Evolutionary conservation across 2,888 invertebrate species (phyloP), one percentile per base, ranked within the genome.

Genomic region (Tineola bisselliella): DNA sequence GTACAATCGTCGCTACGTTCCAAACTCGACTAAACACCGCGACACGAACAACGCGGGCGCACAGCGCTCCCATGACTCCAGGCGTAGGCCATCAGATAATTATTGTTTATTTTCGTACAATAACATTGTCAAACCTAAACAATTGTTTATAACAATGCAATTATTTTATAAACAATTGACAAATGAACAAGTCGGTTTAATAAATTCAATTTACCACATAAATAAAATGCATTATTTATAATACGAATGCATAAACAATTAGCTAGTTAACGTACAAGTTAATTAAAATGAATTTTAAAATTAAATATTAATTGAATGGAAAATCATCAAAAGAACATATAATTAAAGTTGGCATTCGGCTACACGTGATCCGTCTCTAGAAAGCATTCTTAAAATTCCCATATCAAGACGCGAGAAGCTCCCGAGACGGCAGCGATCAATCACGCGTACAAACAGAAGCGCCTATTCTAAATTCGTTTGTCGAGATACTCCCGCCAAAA

Each of bases 1-100:
- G 82, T 72, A 80, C 59, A 44, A 74, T 80, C 84, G 83, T 79
- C 76, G 73, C 76, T 78, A 79, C 83, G 84, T 79, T 81, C 76
- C 76, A 79, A 74, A 77, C 74, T 76, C 84, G 77, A 87, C 86
- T 86, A 77, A 82, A 74, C 76, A 69, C 70, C 68, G 70, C 69
- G 19, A 54, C 43, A 33, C 31, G 33, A 33, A n/a, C 77, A 76
- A 72, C 79, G 81, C 75, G 73, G 70, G 76, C 82, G 77, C 79
- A 76, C 75, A 73, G 72, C 15, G 19, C 31, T 59, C 43, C 69
- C 63, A 31, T 11, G 43, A 67, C 76, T 74, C 72, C 77, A 76
- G 76, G 73, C 72, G 66, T 69, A 69, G 17, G 33, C 71, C 71
- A 72, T 70, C 76, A 73, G 75, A 74, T 77, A 67, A 81, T 75